Evolutionary conservation across 2,888 invertebrate species (phyloP).

Genomic region (Zaprionus obscuricornis): DNA sequence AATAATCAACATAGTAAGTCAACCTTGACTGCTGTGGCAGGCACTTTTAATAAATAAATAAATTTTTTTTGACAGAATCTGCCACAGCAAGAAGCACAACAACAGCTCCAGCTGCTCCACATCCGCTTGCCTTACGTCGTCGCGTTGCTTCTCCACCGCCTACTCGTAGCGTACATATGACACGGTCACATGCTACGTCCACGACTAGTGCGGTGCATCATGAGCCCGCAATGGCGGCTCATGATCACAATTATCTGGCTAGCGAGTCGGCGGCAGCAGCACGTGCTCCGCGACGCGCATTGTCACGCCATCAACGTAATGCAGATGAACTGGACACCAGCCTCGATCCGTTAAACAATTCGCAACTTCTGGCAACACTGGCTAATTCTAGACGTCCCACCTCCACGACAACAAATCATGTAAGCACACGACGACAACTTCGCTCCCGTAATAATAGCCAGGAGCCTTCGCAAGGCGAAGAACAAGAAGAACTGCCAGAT

Average conservation of each 20-base stretch:
- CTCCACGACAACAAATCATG: conserved; percentile 66
- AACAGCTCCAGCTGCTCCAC: conserved; percentile 51
- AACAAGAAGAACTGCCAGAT: conserved; percentile 49
- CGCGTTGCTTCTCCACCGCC: conserved; percentile 51
- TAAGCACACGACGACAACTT: conserved; percentile 61
- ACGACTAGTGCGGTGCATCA: conserved; percentile 57
- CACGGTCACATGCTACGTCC: conserved; percentile 81
- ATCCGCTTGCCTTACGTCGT: conserved; percentile 70
- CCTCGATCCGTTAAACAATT: conserved; percentile 70
- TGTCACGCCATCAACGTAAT: conserved; percentile 83
- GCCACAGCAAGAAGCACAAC: conserved; percentile 45
- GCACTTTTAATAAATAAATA: background rate
- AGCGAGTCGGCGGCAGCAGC: conserved; percentile 72
- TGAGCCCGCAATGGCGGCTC: conserved; percentile 55
- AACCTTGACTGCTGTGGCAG: background rate
- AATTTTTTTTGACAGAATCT: conserved; percentile 42
- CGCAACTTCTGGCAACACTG: conserved; percentile 55
- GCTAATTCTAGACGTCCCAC: conserved; percentile 75
- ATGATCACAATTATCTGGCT: conserved; percentile 83
- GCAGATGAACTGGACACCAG: conserved; percentile 81
- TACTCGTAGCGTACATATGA: conserved; percentile 70
- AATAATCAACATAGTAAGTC: conserved; percentile 79
- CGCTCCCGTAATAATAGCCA: conserved; percentile 76
- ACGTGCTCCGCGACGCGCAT: conserved; percentile 78
- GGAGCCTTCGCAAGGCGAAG: conserved; percentile 69